Percentiles rank a stretch among this genome's conserved stretches.
phyloP scores from a whole-genome alignment of 2,797 vertebrate species.

The Sebastes iracundus region DNA sequence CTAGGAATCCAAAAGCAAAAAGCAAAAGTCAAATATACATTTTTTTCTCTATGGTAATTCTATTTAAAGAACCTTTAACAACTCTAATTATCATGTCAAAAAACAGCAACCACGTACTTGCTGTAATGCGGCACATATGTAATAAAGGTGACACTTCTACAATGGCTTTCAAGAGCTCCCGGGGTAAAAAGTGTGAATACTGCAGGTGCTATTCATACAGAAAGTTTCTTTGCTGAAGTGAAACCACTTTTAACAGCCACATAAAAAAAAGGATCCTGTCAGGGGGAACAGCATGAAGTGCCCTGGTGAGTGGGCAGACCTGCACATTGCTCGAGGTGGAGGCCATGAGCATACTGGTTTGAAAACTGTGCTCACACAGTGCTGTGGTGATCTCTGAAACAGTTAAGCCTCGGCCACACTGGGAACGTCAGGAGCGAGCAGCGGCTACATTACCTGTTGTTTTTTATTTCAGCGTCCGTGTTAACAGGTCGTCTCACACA shows the following conservation, averaged over 20 bases:
- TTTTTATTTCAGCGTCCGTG: no score
- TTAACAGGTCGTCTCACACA: no score
- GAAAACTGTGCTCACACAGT: not conserved
- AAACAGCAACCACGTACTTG: not conserved
- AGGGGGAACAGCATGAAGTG: not conserved
- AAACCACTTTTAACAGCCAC: not conserved
- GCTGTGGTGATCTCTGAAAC: not conserved
- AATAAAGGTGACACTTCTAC: not conserved
- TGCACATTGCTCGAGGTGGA: not conserved
- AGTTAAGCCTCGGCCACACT: not conserved
- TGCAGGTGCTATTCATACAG: not conserved
- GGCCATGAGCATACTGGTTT: not conserved
- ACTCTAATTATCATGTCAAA: conserved; percentile 19
- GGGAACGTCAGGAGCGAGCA: no score
- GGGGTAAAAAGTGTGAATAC: not conserved
- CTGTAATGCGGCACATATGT: not conserved
- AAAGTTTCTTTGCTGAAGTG: not conserved
- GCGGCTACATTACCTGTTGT: no score
- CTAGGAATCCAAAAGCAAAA: not conserved
- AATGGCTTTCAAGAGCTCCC: not conserved
- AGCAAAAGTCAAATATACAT: not conserved
- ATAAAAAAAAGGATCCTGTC: not conserved
- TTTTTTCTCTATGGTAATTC: not conserved
- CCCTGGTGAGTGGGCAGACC: not conserved
- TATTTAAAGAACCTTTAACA: not conserved